Base-by-base conservation (phyloP, 2,888 invertebrate genomes). In the Drosophila multiciliata region DNA sequence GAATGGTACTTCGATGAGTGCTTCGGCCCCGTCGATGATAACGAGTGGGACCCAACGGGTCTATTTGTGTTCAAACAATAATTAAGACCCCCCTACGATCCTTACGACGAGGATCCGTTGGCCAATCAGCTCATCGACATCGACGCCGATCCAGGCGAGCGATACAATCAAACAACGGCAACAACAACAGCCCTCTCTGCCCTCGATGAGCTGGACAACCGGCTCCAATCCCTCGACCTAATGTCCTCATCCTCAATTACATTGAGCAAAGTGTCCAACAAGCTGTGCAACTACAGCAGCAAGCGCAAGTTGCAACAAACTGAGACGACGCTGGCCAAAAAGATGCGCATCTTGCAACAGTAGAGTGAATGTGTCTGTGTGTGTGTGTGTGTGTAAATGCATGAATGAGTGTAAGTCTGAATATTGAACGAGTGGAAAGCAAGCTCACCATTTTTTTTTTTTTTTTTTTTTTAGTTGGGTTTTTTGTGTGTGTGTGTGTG, bases 1-100 rank as follows among this genome's bases (percentile, higher is more conserved):
- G 97, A 98, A 92, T 95, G 96, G 91, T 98, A 97, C 93, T 95
- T 98, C 91, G 96, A 97, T 92, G 96, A 97, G 72, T 96, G 96
- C 90, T 97, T 97, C 91, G 96, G 96, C 0, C 95, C 95, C 1
- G 94, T 95, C 26, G 95, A 96, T 71, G 94, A 95, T 67, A 95
- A 95, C 26, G 96, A 96, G 90, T 96, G 96, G 96, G 96, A 96
- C 92, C 94, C 95, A 23, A 94, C 94, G 53, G 95, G 94, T 17
- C 87, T 93, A 64, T 93, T 93, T 80, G 92, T 93, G 83, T 93
- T 93, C 77, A 93, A 93, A 87, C 93, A 93, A 91, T 93, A 93
- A 92, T 91, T 81, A 87, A 87, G 82, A 83, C 83, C 88, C 75
- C 88, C 83, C 79, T 84, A 82, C 83, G 89, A 89, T 87, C 87